A percentile compares a stretch with the other conserved stretches of the same genome.
phyloP scores from a whole-genome alignment of 2,797 vertebrate species.

The Danionella dracula region DNA sequence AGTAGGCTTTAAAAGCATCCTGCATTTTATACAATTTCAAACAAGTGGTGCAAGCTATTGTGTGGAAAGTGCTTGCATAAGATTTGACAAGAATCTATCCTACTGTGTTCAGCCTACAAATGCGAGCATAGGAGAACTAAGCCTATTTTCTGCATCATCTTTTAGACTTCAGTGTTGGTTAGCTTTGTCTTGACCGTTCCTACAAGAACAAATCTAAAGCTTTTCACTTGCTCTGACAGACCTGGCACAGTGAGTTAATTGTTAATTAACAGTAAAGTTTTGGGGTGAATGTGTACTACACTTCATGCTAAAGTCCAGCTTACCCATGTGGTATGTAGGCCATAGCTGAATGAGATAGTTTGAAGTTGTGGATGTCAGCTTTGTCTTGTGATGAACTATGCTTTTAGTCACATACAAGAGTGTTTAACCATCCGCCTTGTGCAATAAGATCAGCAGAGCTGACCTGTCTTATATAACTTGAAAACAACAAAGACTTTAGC shows the following conservation, averaged over 20 bases:
- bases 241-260: conserved; percentile 29
- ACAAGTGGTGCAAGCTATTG: no score
- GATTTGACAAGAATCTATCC: neutral
- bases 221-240: no score
- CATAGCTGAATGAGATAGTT: neutral
- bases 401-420: neutral
- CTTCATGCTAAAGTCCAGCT: neutral
- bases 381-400: conserved; percentile 29
- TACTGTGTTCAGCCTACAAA: neutral
- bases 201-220: no score
- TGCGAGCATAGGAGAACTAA: neutral
- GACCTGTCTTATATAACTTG: neutral
- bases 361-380: neutral
- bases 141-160: neutral
- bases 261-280: neutral
- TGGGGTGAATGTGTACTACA: no score
- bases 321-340: neutral
- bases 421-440: neutral
- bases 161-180: no score
- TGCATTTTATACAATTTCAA: no score
- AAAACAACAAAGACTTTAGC: neutral
- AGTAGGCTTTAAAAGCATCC: no score
- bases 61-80: neutral
- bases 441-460: neutral
- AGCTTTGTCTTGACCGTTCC: no score